Base-by-base conservation (phyloP, 2,888 invertebrate species). In the Alsophila aescularia region DNA sequence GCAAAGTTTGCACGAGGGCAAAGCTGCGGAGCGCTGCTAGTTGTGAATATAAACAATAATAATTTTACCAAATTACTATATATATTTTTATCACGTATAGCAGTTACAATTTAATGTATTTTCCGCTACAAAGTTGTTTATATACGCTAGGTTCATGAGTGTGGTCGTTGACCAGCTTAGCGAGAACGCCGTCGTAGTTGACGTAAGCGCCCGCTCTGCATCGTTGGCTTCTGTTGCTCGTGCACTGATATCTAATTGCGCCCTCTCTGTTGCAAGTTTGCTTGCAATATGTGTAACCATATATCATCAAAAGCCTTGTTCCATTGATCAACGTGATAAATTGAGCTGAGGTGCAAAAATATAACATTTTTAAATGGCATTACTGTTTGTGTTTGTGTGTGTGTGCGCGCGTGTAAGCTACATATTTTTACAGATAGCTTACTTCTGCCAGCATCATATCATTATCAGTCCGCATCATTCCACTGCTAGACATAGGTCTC, bases 201-300 rank as follows among this genome's bases (percentile, higher is more conserved):
- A 39, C 21, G 14, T 37, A 10, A 1, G 37, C 37, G n/a, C 12
- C 10, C 0, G 37, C 37, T 37, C 12, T 37, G n/a, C 37, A 37
- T 4, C 6, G n/a, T 2, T n/a, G 1, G 6, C 18, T 37, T 12
- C 6, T 18, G 16, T 0, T n/a, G 10, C 18, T 10, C n/a, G 37
- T 3, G 18, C 37, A 37, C 5, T 10, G 8, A 27, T 32, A 54
- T 10, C 54, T 16, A 9, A 8, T 16, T 2, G 29, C 39, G 12
- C 35, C 43, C 3, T 29, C 1, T 10, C 39, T 18, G 2, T 13
- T 15, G 7, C 7, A 14, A 3, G 6, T 31, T 2, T 47, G 31
- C 29, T 35, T 58, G 21, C 34, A 37, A 18, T 29, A 58, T 3
- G 50, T 39, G n/a, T 51, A 54, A 12, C 39, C 43, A 7, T 51